Evolutionary conservation across 64 coral and sea anemone genomes (phyloP), one percentile per base, ranked within the genome.

Genomic region (Montipora foliosa): DNA sequence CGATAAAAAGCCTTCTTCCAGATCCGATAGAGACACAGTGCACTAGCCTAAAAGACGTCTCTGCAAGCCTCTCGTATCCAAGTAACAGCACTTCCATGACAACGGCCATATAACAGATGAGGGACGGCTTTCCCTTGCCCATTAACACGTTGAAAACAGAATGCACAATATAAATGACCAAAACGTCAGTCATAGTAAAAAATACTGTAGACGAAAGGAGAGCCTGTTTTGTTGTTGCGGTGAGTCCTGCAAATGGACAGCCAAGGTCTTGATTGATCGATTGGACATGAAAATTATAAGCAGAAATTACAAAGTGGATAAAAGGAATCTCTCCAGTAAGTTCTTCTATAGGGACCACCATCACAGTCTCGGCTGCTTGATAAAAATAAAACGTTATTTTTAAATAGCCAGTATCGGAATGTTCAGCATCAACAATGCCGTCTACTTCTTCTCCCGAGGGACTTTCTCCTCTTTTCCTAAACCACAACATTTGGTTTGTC

Each of bases 301-400:
- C 58, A 2, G 90, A 82, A 0, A 75, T 73, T 17, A 91, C 70
- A 6, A 70, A 15, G 6, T 51, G 44, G 7, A 73, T 11, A 3
- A 91, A 91, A 44, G 57, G 17, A 3, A 67, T n/a, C 9, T 57
- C 52, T 44, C 49, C 44, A 66, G 17, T 4, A 1, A 82, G 52
- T 5, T 49, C 47, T 47, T 91, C 79, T 17, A 51, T 72, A 5
- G 19, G 7, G 8, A 49, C 11, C 10, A 55, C 53, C 79, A 91
- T 91, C 0, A 91, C 12, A 47, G 83, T 21, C 49, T 82, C 57
- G 29, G 87, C 73, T n/a, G 76, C 57, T 77, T 89, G 73, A 47
- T 89, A 89, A 71, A 89, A 77, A 47, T 83, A 83, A 16, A 91
- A 91, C 16, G 70, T 84, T 17, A 91, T 83, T 76, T 91, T 91